These are phyloP conservation scores for Canis aureus DNA, from an alignment of 2,113 vertebrate species.

Conservation along the genomic window DNA sequence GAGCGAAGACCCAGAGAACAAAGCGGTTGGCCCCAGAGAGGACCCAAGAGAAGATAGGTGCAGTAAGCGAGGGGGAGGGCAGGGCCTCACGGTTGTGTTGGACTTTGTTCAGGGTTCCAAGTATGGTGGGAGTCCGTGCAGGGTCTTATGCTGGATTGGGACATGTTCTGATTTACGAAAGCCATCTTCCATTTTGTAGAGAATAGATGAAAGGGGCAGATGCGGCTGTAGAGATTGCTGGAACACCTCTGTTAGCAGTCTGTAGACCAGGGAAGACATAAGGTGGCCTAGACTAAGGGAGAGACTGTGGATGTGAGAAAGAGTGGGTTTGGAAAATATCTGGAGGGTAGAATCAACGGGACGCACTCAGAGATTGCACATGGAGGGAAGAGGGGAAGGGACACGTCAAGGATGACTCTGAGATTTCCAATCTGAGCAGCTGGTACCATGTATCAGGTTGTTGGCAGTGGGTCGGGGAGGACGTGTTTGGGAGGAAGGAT, in stretches of 20 bases:
- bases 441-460: not conserved
- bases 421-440: not conserved
- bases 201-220: not conserved
- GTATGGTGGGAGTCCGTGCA: not conserved
- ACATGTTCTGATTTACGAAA: not conserved
- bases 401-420: not conserved
- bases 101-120: not conserved
- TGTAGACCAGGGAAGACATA: not conserved
- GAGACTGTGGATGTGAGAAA: not conserved
- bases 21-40: not conserved
- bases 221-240: not conserved
- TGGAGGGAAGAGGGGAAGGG: not conserved
- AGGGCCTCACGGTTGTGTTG: not conserved
- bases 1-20: not conserved
- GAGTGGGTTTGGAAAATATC: not conserved
- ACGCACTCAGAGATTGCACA: rapidly evolving
- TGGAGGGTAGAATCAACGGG: not conserved
- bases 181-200: not conserved
- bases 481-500: not conserved
- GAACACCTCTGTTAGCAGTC: not conserved
- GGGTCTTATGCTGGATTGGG: not conserved
- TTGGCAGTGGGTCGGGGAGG: not conserved
- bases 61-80: not conserved
- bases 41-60: not conserved
- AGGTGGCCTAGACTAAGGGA: not conserved